These are phyloP conservation scores for Berghia stephanieae DNA, from an alignment of 1,140 invertebrate genomes.

Conservation along the genomic window DNA sequence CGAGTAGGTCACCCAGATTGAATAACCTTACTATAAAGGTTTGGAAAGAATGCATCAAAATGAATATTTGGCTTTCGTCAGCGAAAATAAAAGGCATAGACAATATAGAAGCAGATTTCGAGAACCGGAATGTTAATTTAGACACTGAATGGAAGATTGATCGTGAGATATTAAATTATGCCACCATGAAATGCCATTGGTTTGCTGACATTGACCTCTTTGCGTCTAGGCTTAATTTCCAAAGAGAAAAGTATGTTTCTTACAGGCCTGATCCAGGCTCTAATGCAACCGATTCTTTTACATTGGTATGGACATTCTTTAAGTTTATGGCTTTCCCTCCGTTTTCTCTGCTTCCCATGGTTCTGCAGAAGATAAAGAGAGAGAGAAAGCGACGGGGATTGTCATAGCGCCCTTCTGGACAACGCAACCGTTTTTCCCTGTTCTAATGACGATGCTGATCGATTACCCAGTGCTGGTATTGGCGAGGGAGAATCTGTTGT, in stretches of 20 bases:
- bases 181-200: neutral
- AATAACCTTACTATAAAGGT: too few relatives aligned
- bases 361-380: constrained; percentile 34
- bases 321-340: constrained; percentile 38
- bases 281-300: constrained; percentile 41
- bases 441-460: constrained; percentile 21
- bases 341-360: constrained; percentile 30
- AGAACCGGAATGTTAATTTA: constrained; percentile 24
- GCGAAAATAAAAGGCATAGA: constrained; percentile 27
- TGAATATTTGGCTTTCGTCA: constrained; percentile 34
- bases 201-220: constrained; percentile 36
- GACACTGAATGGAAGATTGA: constrained; percentile 38
- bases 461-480: neutral
- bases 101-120: constrained; percentile 32
- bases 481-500: neutral
- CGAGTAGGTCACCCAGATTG: too few relatives aligned
- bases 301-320: constrained; percentile 25
- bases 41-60: too few relatives aligned
- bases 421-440: constrained; percentile 35
- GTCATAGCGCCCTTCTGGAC: constrained; percentile 38
- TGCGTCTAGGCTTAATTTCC: constrained; percentile 37
- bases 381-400: constrained; percentile 25
- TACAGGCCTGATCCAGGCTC: constrained; percentile 33
- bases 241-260: constrained; percentile 33
- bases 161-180: constrained; percentile 2